phyloP scores from a whole-genome alignment of 2,113 vertebrate genomes.

The Anolis carolinensis region DNA sequence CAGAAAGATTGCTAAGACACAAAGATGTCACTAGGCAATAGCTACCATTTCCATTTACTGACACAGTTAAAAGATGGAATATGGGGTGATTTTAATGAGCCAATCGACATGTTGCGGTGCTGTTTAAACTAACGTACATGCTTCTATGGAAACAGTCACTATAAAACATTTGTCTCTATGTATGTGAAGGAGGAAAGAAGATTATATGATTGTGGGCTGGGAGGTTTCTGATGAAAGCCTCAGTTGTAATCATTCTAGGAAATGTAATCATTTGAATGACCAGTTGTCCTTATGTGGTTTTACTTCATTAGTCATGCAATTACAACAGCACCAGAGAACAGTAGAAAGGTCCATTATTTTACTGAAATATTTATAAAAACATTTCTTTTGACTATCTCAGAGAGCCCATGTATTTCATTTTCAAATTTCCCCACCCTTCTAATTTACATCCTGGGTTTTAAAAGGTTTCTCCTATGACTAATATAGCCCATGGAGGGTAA shows the following conservation, averaged over 20 bases:
- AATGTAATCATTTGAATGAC: neutral
- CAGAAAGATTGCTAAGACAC: neutral
- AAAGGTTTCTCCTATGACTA: too few relatives aligned
- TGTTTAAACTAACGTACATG: neutral
- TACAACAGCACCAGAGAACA: neutral
- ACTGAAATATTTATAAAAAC: neutral
- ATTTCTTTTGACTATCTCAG: neutral
- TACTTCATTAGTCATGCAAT: neutral
- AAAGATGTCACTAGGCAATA: neutral
- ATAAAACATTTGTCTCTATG: neutral
- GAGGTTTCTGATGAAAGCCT: neutral
- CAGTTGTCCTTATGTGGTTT: neutral
- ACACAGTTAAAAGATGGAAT: neutral
- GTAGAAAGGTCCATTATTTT: neutral
- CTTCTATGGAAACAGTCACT: neutral
- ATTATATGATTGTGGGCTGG: neutral
- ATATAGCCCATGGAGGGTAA: too few relatives aligned
- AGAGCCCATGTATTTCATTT: too few relatives aligned
- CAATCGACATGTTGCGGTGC: neutral
- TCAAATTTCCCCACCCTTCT: too few relatives aligned
- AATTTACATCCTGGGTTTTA: too few relatives aligned
- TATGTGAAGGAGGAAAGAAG: neutral
- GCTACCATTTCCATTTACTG: too few relatives aligned
- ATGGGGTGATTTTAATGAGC: neutral
- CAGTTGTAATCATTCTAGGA: neutral